These are phyloP conservation scores for Triplophysa bombifrons DNA, from an alignment of 2,797 vertebrate species.

Conservation along the genomic window DNA sequence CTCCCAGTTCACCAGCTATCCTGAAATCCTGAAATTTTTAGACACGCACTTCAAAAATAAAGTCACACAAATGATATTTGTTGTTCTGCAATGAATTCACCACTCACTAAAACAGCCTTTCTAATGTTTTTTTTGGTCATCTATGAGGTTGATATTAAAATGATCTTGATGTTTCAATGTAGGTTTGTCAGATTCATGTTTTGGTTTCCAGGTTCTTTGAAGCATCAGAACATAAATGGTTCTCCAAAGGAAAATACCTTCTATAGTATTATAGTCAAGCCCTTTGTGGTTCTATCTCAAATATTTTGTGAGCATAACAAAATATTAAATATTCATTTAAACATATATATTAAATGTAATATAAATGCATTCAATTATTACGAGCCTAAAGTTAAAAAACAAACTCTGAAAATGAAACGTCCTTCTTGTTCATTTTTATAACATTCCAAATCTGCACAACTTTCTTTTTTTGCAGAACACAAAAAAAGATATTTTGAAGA, in stretches of 20 bases:
- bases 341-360: neutral
- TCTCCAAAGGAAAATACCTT: neutral
- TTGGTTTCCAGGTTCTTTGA: neutral
- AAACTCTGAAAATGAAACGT: neutral
- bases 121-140: no score
- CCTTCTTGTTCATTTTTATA: no score
- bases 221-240: neutral
- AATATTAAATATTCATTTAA: neutral
- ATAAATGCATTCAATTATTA: neutral
- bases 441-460: no score
- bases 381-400: neutral
- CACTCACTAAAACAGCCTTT: neutral
- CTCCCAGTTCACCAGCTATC: neutral
- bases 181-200: neutral
- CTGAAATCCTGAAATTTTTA: neutral
- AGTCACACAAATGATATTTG: neutral
- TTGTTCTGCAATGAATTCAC: neutral
- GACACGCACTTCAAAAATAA: neutral
- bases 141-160: neutral
- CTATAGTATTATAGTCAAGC: neutral
- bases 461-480: no score
- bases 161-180: neutral
- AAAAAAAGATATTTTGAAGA: no score
- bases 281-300: neutral
- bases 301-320: neutral